Percentiles rank a stretch among this genome's conserved stretches.
phyloP scores from a whole-genome alignment of 2,797 vertebrate species.

The Parambassis ranga region DNA sequence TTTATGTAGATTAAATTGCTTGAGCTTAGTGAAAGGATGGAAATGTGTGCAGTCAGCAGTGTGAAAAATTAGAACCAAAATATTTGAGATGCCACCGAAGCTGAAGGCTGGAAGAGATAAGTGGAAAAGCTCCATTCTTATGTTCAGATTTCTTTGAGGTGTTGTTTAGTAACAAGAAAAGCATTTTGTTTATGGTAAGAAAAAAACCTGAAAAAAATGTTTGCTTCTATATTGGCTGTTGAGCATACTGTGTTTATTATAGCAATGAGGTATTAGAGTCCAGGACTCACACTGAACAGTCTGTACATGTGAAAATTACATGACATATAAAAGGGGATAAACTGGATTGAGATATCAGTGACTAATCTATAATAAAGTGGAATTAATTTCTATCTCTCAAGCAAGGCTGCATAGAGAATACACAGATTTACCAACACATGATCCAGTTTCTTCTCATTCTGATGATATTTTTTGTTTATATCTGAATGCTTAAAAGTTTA shows the following conservation, averaged over 20 bases:
- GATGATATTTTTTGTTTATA: too few relatives aligned
- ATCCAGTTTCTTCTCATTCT: too few relatives aligned
- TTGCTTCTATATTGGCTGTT: not conserved
- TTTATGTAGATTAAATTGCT: constrained; percentile 44
- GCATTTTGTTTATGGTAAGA: not conserved
- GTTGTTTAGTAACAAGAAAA: not conserved
- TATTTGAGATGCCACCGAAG: not conserved
- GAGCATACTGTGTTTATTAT: constrained; percentile 52
- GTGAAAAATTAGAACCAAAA: not conserved
- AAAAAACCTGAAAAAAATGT: not conserved
- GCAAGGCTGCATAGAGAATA: too few relatives aligned
- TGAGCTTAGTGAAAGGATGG: constrained; percentile 12
- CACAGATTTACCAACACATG: too few relatives aligned
- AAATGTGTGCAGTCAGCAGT: constrained; percentile 11
- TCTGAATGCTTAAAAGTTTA: too few relatives aligned
- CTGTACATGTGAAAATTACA: not conserved
- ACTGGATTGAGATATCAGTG: not conserved
- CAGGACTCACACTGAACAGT: too few relatives aligned
- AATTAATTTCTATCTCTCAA: too few relatives aligned
- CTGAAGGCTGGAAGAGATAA: too few relatives aligned
- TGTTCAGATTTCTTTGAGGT: not conserved
- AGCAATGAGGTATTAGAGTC: too few relatives aligned
- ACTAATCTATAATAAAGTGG: too few relatives aligned
- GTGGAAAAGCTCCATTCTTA: not conserved
- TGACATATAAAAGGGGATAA: not conserved